Evolutionary conservation across 2,797 vertebrate genomes (phyloP), one percentile per base, ranked within the genome.

Genomic region (Oreochromis mossambicus): DNA sequence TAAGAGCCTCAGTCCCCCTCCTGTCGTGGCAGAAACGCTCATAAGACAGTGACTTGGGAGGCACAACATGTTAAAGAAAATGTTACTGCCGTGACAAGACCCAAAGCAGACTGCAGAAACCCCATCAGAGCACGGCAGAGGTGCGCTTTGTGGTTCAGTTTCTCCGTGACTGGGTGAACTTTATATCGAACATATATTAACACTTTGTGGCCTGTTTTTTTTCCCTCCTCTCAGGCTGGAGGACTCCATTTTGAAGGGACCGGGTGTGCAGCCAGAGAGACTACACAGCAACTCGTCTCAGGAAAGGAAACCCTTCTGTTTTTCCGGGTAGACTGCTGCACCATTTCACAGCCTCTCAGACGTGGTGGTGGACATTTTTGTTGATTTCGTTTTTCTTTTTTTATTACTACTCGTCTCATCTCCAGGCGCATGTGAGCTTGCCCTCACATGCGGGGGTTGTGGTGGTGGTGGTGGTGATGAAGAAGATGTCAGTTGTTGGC

Each of bases 241-340:
- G 87, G 88, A 96, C 96, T 97, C 96, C 96, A 97, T 97, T 96
- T 97, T 97, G 96, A 95, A 95, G 94, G 89, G 89, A 89, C 82
- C 90, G 92, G 94, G 90, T 90, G 87, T 86, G 83, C 89, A 88
- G 86, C 86, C 83, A 88, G 79, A 86, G 77, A 92, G 87, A 90
- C 81, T 83, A 63, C 82, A 90, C 81, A 87, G 84, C 92, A 90
- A 87, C 81, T 88, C 92, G 90, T 77, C 88, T 92, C 90, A 83
- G 88, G 86, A 61, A 90, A 86, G 85, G 77, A 88, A 92, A 78
- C 79, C 91, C 85, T 10, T 63, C 84, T 77, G 88, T 85, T 86
- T 79, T 88, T 86, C 89, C 85, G 93, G 91, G 88, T 86, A 89
- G 78, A 78, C 84, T 78, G 83, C 88, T 84, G 89, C 77, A 87